Base-by-base conservation (phyloP, 1,140 invertebrate species). In the Zaprionus ornatus region DNA sequence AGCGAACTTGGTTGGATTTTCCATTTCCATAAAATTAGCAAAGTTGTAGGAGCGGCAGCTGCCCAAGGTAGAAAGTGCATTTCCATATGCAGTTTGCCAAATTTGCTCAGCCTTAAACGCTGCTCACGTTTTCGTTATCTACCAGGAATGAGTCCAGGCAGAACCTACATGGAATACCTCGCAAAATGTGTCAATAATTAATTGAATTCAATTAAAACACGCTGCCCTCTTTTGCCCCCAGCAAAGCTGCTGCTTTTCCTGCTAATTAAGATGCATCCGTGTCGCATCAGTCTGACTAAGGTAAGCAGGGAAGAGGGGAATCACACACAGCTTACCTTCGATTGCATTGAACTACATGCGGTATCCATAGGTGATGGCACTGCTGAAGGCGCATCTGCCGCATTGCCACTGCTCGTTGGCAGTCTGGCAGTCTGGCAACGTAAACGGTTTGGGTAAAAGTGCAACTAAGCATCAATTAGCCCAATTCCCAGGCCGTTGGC, bases 391-490 rank as follows among this genome's bases (percentile, higher is more conserved):
- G 65, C 71, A 45, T 37, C 68, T 64, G 71, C 25, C 29, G 29
- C 29, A 3, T 32, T 32, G 29, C 29, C 62, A 45, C 68, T 57
- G 52, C 23, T 29, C 48, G 74, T 67, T 77, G 68, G 67, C 69
- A 73, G 64, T 71, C 77, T 48, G 29, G 29, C 29, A 32, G 29
- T 45, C 45, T 50, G 45, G 45, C 17, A 50, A 50, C 81, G 74
- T 83, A 84, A 88, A 81, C 82, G 82, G 77, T 77, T 84, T 77
- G 79, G 83, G 76, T 90, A 91, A 82, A 91, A 91, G 81, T 91
- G 88, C 88, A 91, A 80, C 88, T 91, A 84, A 91, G 83, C 79
- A 91, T 87, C 88, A 91, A 91, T 91, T 91, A 91, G 83, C 88
- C 88, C 81, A 91, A 78, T 91, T 91, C 88, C 87, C 83, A 84